A percentile compares a stretch with the other conserved stretches of the same genome.
Conservation (phyloP, 2,113 vertebrate species). For the crab-eating macaque (Macaca fascicularis) region DNA sequence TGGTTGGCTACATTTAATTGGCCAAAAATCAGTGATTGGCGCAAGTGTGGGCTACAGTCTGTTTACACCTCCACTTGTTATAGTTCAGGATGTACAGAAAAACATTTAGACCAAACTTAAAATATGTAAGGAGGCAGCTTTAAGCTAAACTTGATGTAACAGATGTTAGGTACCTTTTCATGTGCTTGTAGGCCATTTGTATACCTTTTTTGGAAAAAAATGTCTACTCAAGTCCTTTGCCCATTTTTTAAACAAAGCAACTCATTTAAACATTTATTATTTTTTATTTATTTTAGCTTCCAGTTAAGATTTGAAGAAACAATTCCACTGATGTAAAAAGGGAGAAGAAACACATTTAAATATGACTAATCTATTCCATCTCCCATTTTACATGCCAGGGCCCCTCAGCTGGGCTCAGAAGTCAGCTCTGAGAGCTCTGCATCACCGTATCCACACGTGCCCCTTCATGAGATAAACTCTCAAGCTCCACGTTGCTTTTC, state of each 20-base stretch:
- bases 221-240: neutral
- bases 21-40: too few species aligned
- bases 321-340: neutral
- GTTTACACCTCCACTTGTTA: too few species aligned
- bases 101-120: too few species aligned
- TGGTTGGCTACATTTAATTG: too few species aligned
- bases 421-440: neutral
- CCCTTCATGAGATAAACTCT: neutral
- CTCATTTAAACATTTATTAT: neutral
- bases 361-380: neutral
- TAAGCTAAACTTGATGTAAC: too few species aligned
- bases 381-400: neutral
- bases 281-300: neutral
- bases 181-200: neutral
- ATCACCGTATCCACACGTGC: neutral
- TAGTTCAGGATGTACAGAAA: too few species aligned
- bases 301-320: constrained; percentile 16
- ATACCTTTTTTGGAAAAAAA: neutral
- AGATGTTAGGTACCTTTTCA: neutral
- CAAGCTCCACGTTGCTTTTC: neutral
- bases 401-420: neutral
- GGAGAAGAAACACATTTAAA: neutral
- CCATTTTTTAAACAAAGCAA: neutral
- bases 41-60: too few species aligned
- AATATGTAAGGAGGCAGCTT: too few species aligned